phyloP scores from a whole-genome alignment of 53 echinoderm and acorn worm species.

The Arbacia lixula region DNA sequence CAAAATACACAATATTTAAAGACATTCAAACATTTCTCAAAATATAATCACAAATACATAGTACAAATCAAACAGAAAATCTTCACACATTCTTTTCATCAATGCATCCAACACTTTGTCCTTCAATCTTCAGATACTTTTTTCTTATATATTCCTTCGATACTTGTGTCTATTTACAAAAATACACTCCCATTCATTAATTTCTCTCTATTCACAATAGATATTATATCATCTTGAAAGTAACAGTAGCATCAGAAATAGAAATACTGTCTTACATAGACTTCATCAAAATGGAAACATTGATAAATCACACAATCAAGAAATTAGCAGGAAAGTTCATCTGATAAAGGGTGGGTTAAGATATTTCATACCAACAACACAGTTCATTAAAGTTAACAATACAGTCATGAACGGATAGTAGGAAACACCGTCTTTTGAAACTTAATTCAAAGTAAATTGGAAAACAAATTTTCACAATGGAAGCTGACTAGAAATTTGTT shows the following conservation, averaged over 20 bases:
- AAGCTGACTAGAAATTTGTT: no score
- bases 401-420: no score
- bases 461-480: no score
- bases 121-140: background rate
- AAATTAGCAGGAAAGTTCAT: background rate
- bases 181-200: constrained; percentile 24
- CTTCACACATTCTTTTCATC: no score
- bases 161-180: constrained; percentile 38
- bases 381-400: no score
- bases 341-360: no score
- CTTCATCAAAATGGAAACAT: constrained; percentile 25
- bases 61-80: background rate
- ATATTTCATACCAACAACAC: no score
- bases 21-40: background rate
- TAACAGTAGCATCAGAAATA: constrained; percentile 27
- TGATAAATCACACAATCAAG: constrained; percentile 4
- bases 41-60: background rate
- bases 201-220: constrained; percentile 14
- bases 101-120: no score
- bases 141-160: background rate
- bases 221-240: constrained; percentile 12
- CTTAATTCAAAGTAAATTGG: no score
- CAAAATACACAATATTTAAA: background rate
- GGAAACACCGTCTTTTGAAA: no score
- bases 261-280: no score